These are phyloP conservation scores for Halcyon leucocephala DNA, from an alignment of 2,797 vertebrate species.

Conservation along the genomic window DNA sequence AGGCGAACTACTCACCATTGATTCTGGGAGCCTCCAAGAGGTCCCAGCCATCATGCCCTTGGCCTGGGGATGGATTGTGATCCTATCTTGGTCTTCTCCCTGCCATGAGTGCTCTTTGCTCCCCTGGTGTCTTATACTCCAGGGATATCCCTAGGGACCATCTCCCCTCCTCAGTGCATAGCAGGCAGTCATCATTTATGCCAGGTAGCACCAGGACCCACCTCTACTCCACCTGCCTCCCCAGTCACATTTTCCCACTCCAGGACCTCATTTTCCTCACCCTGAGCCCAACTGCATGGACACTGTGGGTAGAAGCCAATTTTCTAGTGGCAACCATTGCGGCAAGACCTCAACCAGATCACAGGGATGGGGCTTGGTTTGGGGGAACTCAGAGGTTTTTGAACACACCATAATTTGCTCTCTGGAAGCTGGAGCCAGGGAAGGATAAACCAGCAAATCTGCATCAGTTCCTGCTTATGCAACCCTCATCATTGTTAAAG, in stretches of 20 bases:
- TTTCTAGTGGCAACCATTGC: background rate
- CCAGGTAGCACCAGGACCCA: background rate
- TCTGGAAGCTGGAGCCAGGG: slow-evolving; percentile 1
- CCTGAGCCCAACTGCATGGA: background rate
- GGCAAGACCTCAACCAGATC: background rate
- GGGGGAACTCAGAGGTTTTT: background rate
- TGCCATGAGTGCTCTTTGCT: background rate
- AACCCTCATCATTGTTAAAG: background rate
- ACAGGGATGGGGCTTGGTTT: background rate
- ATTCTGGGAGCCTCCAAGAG: background rate
- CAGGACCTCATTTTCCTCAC: background rate
- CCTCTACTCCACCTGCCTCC: background rate
- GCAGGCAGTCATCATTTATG: background rate
- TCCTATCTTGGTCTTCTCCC: background rate
- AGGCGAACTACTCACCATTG: rapidly evolving
- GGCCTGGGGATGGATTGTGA: background rate
- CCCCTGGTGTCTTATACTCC: background rate
- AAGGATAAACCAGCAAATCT: slow-evolving; percentile 8
- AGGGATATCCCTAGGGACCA: background rate
- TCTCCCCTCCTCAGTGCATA: background rate
- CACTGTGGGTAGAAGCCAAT: background rate
- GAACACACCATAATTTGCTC: background rate
- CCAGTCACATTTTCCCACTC: background rate
- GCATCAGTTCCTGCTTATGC: slow-evolving; percentile 21
- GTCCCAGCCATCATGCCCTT: background rate